A percentile compares a stretch with the other conserved stretches of the same genome.
Conservation (phyloP, 23 tunicate species). For the Phallusia fumigata region DNA sequence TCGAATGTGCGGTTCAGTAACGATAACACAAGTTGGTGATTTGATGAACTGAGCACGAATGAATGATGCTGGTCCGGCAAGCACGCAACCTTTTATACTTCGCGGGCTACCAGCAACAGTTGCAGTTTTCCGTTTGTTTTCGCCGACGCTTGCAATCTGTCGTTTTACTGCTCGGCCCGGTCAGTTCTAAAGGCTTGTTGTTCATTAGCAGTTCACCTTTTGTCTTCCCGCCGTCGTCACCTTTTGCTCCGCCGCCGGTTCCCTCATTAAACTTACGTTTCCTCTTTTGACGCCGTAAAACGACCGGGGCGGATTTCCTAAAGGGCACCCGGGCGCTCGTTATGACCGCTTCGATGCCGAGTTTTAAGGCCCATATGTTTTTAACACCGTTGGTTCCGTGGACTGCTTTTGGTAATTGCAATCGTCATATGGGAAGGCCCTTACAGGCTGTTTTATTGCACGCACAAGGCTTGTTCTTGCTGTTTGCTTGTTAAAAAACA, state of each 20-base stretch:
- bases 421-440: too few relatives aligned
- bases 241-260: not conserved
- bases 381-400: not conserved
- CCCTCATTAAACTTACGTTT: not conserved
- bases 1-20: not conserved
- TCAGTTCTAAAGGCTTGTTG: not conserved
- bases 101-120: not conserved
- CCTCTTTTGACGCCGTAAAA: not conserved
- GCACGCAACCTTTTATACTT: not conserved
- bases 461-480: too few relatives aligned
- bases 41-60: too few relatives aligned
- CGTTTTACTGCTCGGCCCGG: not conserved
- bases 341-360: not conserved
- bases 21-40: too few relatives aligned
- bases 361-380: not conserved
- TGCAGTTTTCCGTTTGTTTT: not conserved
- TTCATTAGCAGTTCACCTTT: conserved; percentile 6
- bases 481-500: too few relatives aligned
- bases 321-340: not conserved
- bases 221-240: not conserved
- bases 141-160: not conserved
- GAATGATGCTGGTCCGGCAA: not conserved
- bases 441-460: too few relatives aligned
- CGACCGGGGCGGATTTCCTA: not conserved
- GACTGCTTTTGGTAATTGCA: too few relatives aligned